Percentiles rank a stretch among this genome's conserved stretches.
Conservation (phyloP, 1,140 invertebrate genomes). For the Patella vulgata region DNA sequence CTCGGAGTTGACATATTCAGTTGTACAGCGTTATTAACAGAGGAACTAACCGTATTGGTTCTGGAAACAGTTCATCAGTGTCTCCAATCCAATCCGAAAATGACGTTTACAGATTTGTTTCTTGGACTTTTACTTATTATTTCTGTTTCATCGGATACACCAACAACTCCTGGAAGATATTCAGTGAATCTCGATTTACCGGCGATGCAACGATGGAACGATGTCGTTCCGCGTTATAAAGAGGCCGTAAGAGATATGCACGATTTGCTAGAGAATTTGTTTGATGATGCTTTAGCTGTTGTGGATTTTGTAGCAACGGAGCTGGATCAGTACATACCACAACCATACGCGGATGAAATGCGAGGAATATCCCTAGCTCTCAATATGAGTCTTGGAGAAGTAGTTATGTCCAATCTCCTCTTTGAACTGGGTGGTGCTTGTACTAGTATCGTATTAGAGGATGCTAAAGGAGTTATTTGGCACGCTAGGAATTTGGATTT, state of each 20-base stretch:
- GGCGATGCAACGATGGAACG: slow-evolving; percentile 17
- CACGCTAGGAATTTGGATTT: too few relatives aligned
- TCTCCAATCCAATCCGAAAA: too few relatives aligned
- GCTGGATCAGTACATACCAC: slow-evolving; percentile 21
- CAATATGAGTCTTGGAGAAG: slow-evolving; percentile 5
- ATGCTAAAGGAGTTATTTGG: too few relatives aligned
- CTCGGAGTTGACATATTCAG: too few relatives aligned
- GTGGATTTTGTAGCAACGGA: slow-evolving; percentile 25
- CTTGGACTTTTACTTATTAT: too few relatives aligned
- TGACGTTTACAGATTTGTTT: too few relatives aligned
- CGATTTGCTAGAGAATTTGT: slow-evolving; percentile 12
- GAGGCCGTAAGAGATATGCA: slow-evolving; percentile 10
- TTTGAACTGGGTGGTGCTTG: not conserved
- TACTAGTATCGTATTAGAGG: too few relatives aligned
- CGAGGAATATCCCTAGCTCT: slow-evolving; percentile 9
- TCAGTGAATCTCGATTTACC: slow-evolving; percentile 21
- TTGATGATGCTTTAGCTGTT: slow-evolving; percentile 20
- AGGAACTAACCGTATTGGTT: too few relatives aligned
- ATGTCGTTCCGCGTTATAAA: slow-evolving; percentile 11
- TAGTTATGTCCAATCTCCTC: not conserved
- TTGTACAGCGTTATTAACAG: too few relatives aligned
- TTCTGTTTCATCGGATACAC: too few relatives aligned
- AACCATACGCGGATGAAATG: slow-evolving; percentile 31
- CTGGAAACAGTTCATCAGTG: too few relatives aligned
- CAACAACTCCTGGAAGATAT: slow-evolving; percentile 9